phyloP scores from a whole-genome alignment of 2,888 invertebrate species.

The Hofmannophila pseudospretella region DNA sequence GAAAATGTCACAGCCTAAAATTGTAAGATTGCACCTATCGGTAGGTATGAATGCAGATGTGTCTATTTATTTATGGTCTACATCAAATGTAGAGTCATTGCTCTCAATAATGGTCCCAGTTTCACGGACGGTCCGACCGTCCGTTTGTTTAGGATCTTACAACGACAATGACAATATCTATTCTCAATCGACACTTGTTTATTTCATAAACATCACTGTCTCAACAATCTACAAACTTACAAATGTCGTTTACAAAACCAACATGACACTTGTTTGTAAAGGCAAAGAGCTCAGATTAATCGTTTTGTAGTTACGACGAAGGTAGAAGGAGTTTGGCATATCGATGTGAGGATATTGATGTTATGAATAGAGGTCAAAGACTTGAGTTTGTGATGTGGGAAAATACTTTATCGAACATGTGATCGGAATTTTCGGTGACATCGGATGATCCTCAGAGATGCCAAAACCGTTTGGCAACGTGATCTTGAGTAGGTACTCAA shows the following conservation, averaged over 20 bases:
- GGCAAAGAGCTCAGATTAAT: slow-evolving; percentile 12
- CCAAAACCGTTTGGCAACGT: too few relatives aligned
- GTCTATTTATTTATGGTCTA: too few relatives aligned
- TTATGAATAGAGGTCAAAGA: slow-evolving; percentile 63
- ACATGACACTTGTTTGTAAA: slow-evolving; percentile 7
- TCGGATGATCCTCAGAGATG: too few relatives aligned
- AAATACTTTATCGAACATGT: slow-evolving; percentile 15
- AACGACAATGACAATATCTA: slow-evolving; percentile 68
- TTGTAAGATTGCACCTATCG: too few relatives aligned
- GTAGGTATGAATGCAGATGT: too few relatives aligned
- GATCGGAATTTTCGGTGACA: not conserved
- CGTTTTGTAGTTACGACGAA: slow-evolving; percentile 8
- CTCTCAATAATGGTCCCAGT: too few relatives aligned
- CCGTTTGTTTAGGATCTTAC: slow-evolving; percentile 49
- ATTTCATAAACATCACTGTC: slow-evolving; percentile 47
- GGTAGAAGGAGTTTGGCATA: slow-evolving; percentile 18
- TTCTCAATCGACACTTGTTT: slow-evolving; percentile 64
- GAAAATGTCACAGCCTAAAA: too few relatives aligned
- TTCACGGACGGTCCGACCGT: slow-evolving; percentile 30
- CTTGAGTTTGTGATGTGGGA: slow-evolving; percentile 29
- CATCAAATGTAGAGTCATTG: too few relatives aligned
- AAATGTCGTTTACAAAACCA: too few relatives aligned
- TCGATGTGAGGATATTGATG: slow-evolving; percentile 41
- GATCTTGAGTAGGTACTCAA: too few relatives aligned
- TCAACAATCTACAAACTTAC: too few relatives aligned